Conservation (phyloP, 2,113 vertebrate species). For the Agapornis roseicollis region DNA sequence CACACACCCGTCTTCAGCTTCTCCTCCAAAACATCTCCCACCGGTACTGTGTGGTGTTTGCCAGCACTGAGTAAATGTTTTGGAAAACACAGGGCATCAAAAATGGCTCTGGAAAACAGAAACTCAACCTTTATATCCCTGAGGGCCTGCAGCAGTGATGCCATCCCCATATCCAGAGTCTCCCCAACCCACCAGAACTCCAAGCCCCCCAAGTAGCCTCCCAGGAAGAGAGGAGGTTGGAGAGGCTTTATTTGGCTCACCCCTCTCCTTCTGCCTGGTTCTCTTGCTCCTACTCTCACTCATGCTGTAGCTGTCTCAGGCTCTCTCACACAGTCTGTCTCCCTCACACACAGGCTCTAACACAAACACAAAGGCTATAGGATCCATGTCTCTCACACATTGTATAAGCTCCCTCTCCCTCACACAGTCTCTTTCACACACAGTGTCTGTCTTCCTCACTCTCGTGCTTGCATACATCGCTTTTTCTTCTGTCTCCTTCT, state of each 20-base stretch:
- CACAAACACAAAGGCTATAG: background rate
- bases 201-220: background rate
- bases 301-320: fast-evolving
- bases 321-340: background rate
- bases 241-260: background rate
- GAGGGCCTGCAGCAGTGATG: background rate
- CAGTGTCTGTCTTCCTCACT: background rate
- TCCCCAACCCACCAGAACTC: background rate
- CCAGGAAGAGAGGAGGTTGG: background rate
- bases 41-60: background rate
- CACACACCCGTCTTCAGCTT: background rate
- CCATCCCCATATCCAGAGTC: background rate
- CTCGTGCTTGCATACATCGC: background rate
- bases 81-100: background rate
- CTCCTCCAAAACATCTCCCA: background rate
- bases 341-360: background rate
- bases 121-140: background rate
- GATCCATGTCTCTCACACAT: background rate
- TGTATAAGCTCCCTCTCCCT: background rate
- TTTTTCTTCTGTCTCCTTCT: background rate
- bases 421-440: background rate
- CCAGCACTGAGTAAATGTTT: background rate
- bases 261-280: background rate
- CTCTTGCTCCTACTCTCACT: fast-evolving
- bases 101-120: background rate